These are phyloP conservation scores for Hydrolagus affinis DNA, from an alignment of 2,113 vertebrate genomes.

Conservation along the genomic window DNA sequence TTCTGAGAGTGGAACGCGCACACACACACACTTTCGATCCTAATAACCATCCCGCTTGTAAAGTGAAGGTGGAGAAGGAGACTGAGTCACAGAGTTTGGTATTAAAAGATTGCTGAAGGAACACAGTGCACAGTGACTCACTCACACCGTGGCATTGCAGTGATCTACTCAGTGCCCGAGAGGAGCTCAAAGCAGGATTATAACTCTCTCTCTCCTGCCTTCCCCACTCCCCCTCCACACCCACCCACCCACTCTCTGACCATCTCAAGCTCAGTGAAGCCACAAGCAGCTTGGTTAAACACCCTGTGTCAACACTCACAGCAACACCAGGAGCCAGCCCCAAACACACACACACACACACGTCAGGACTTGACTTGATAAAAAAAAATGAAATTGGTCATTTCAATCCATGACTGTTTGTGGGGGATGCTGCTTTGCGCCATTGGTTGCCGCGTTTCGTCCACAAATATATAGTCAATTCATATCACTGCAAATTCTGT, in stretches of 20 bases:
- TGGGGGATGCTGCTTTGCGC: too few species aligned
- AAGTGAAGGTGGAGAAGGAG: background rate
- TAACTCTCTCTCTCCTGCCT: background rate
- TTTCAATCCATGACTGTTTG: too few species aligned
- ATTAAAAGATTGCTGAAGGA: background rate
- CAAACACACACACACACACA: background rate
- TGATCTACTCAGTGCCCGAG: background rate
- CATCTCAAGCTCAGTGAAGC: background rate
- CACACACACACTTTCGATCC: background rate
- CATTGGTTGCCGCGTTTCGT: too few species aligned
- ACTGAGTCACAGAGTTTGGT: background rate
- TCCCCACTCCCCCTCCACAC: background rate
- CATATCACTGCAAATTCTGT: too few species aligned
- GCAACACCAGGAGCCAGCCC: constrained; percentile 7
- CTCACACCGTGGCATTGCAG: background rate
- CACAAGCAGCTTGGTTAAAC: too few species aligned
- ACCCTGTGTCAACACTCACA: too few species aligned
- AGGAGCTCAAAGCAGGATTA: background rate
- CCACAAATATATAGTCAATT: too few species aligned
- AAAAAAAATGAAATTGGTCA: too few species aligned
- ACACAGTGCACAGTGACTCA: background rate
- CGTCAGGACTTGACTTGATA: too few species aligned
- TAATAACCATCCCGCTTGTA: too few species aligned
- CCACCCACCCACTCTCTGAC: background rate
- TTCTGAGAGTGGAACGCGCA: background rate